Conservation (phyloP, 2,797 vertebrate species). For the Oryzias dopingdopingensis region DNA sequence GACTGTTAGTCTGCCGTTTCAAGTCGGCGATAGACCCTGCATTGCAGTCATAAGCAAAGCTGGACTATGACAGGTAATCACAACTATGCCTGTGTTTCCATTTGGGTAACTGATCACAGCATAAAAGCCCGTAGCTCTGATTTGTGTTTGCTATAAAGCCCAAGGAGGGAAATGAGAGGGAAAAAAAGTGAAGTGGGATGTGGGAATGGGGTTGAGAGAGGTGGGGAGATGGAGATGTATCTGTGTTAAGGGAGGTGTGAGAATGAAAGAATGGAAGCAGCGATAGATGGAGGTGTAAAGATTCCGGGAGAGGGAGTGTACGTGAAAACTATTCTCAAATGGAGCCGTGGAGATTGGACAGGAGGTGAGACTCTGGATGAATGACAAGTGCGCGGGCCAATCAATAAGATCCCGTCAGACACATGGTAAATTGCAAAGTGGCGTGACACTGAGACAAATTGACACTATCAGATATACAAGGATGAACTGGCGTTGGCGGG, state of each 20-base stretch:
- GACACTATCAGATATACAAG: slow-evolving; percentile 72
- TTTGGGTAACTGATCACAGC: slow-evolving; percentile 70
- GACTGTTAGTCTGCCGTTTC: slow-evolving; percentile 53
- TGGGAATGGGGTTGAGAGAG: slow-evolving; percentile 46
- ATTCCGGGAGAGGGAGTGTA: not conserved
- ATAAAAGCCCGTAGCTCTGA: slow-evolving; percentile 63
- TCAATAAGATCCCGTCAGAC: slow-evolving; percentile 73
- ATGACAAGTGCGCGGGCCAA: slow-evolving; percentile 69
- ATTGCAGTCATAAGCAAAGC: slow-evolving; percentile 56
- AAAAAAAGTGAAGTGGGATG: slow-evolving; percentile 53
- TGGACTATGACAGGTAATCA: slow-evolving; percentile 69
- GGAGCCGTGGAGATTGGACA: slow-evolving; percentile 61
- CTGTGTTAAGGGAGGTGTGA: slow-evolving; percentile 59
- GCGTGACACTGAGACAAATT: slow-evolving; percentile 76
- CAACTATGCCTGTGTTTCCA: slow-evolving; percentile 61
- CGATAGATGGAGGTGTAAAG: slow-evolving; percentile 38
- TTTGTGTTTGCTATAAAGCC: slow-evolving; percentile 68
- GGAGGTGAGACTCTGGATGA: slow-evolving; percentile 61
- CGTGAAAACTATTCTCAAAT: slow-evolving; percentile 54
- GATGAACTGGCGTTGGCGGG: slow-evolving; percentile 54
- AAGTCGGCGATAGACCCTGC: slow-evolving; percentile 45
- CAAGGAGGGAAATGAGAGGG: slow-evolving; percentile 39
- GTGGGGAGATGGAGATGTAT: slow-evolving; percentile 38
- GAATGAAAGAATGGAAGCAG: slow-evolving; percentile 53
- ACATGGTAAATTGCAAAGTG: slow-evolving; percentile 77